Evolutionary conservation across 2,888 invertebrate species (phyloP).

Genomic region (Alitta virens): DNA sequence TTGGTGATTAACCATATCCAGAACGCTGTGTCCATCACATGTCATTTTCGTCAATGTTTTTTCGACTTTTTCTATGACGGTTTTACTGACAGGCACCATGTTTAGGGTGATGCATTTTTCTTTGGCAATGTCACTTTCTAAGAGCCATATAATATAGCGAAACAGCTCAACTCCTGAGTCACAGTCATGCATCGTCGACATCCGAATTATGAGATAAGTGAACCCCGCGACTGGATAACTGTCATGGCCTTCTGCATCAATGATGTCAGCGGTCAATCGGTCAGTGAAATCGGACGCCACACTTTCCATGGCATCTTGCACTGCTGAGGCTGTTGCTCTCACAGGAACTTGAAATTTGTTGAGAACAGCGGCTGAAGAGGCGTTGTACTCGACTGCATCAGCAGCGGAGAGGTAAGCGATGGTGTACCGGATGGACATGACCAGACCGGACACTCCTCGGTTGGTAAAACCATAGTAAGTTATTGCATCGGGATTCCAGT

Average conservation of each 20-base stretch:
- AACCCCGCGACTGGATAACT: slow-evolving; percentile 46
- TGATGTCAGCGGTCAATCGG: slow-evolving; percentile 27
- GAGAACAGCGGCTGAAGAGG: slow-evolving; percentile 29
- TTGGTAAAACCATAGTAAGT: slow-evolving; percentile 16
- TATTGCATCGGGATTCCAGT: slow-evolving; percentile 16
- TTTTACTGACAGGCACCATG: slow-evolving; percentile 37
- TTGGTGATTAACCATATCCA: slow-evolving; percentile 31
- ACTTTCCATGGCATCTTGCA: slow-evolving; percentile 16
- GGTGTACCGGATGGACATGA: slow-evolving; percentile 26
- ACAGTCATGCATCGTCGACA: slow-evolving; percentile 35
- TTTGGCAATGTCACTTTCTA: slow-evolving; percentile 20
- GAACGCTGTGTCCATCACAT: slow-evolving; percentile 34
- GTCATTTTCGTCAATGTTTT: slow-evolving; percentile 35
- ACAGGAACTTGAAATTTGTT: slow-evolving; percentile 29
- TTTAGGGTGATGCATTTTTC: slow-evolving; percentile 22
- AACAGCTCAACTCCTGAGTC: slow-evolving; percentile 40
- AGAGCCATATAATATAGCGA: slow-evolving; percentile 42
- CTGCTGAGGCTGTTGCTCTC: slow-evolving; percentile 22
- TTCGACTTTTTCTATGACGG: slow-evolving; percentile 25
- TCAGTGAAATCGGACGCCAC: background rate
- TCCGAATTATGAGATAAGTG: slow-evolving; percentile 43
- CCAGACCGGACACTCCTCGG: slow-evolving; percentile 22
- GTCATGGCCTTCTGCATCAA: slow-evolving; percentile 24
- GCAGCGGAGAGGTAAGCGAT: slow-evolving; percentile 44
- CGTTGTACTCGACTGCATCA: slow-evolving; percentile 28